phyloP scores from a whole-genome alignment of 2,113 vertebrate genomes.

The Alexandromys fortis region DNA sequence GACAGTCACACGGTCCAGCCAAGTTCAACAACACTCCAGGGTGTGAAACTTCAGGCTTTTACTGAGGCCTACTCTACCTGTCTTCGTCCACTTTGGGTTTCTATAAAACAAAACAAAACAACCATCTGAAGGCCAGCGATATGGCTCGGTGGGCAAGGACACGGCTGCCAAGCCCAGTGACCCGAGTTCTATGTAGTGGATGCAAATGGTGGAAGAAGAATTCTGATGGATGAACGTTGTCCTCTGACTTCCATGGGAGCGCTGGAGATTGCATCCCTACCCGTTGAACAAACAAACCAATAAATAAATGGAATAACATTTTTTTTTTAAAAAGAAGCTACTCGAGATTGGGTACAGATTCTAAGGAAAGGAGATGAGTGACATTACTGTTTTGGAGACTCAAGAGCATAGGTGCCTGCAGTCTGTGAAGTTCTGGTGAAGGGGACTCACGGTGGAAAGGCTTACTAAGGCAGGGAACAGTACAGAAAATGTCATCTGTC shows the following conservation, averaged over 20 bases:
- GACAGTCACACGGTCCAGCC: not conserved
- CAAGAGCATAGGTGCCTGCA: not conserved
- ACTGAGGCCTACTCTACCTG: not conserved
- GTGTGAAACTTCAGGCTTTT: not conserved
- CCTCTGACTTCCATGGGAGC: not conserved
- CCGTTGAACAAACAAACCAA: too few relatives aligned
- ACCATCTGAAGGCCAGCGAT: not conserved
- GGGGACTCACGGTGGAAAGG: not conserved
- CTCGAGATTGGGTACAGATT: too few relatives aligned
- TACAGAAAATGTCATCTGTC: not conserved
- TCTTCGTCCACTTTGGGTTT: not conserved
- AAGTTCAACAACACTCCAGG: not conserved
- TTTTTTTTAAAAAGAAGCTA: not conserved
- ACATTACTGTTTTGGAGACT: not conserved
- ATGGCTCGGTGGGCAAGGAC: not conserved
- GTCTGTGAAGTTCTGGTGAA: not conserved
- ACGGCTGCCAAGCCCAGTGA: not conserved
- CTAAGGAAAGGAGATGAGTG: not conserved
- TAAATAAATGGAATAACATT: not conserved
- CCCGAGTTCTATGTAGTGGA: not conserved
- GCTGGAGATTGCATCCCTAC: not conserved
- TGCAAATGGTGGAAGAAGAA: not conserved
- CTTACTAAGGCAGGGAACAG: not conserved
- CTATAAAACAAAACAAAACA: not conserved
- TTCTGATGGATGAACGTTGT: not conserved